Base-by-base conservation (phyloP, 1,140 invertebrate species). In the Drosophila yakuba region DNA sequence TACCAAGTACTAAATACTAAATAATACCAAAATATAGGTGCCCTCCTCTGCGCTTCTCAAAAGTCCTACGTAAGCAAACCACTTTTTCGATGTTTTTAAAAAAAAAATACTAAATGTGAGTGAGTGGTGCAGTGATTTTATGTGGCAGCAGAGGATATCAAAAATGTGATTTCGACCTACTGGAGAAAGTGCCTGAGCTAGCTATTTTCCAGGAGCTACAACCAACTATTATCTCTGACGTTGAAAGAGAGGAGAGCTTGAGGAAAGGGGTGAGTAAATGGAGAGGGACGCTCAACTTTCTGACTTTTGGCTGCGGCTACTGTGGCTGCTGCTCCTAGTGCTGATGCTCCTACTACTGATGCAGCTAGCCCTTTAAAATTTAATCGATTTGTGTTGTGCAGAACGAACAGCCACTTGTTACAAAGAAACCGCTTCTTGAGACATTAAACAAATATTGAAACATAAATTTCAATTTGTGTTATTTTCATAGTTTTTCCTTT, bases 251-350 rank as follows among this genome's bases (percentile, higher is more conserved):
- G n/a, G n/a, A n/a, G n/a, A 68, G 47, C 35, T 39, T 25, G 11
- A 60, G 11, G 45, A 38, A 60, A 48, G 4, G 25, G 25, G 47
- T 32, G 23, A 11, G 12, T 20, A 54, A 68, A 45, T 52, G 36
- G 39, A 35, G 23, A n/a, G 23, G 63, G 35, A 67, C 67, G 83
- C 83, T 88, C 88, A 86, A 88, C 82, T 86, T 86, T 86, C 86
- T 86, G 79, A 88, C 82, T 88, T 69, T 88, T 88, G 83, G 66
- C 79, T 86, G 82, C 67, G 78, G 83, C 83, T 78, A 66, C 81
- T 68, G 74, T 58, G 67, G 81, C 77, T 62, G 68, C 58, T 38
- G 12, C 36, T 12, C 3, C 36, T 12, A 38, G 36, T 74, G 62
- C 81, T 86, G 71, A 63, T 57, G 73, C 73, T n/a, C 3, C 36